Percentiles rank a stretch among this genome's conserved stretches.
These are phyloP conservation scores for Selene dorsalis DNA, from an alignment of 2,797 vertebrate species.

Conservation along the genomic window DNA sequence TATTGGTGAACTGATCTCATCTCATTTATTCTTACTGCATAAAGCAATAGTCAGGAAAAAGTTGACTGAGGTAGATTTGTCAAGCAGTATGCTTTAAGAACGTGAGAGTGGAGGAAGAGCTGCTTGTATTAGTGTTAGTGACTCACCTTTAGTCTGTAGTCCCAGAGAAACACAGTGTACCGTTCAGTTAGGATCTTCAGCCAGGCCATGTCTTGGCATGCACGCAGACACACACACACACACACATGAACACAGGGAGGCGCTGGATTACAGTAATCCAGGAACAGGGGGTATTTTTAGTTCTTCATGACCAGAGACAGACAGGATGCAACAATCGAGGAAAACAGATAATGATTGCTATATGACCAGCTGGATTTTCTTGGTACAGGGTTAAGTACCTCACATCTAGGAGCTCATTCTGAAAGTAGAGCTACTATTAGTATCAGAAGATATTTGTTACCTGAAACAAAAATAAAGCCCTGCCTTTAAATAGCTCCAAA, in stretches of 20 bases:
- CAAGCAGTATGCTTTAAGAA: neutral
- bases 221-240: conserved; percentile 23
- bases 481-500: too few relatives aligned
- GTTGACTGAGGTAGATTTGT: neutral
- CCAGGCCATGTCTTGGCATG: neutral
- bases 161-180: conserved; percentile 26
- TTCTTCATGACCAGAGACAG: conserved; percentile 58
- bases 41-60: neutral
- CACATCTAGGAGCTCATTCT: conserved; percentile 1
- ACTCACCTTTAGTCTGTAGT: conserved; percentile 34
- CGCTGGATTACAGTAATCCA: conserved; percentile 81
- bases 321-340: conserved; percentile 57
- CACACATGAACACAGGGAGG: conserved; percentile 23
- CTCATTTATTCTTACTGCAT: neutral
- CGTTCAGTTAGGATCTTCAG: conserved; percentile 29
- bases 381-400: conserved; percentile 44
- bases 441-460: neutral
- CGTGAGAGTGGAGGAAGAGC: neutral
- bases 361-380: conserved; percentile 55
- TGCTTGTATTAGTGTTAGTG: conserved; percentile 8
- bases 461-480: neutral
- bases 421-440: neutral
- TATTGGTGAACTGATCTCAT: neutral
- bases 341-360: conserved; percentile 63
- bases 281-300: conserved; percentile 73